Evolutionary conservation across 1,140 invertebrate species (phyloP).

Genomic region (Nymphalis io): DNA sequence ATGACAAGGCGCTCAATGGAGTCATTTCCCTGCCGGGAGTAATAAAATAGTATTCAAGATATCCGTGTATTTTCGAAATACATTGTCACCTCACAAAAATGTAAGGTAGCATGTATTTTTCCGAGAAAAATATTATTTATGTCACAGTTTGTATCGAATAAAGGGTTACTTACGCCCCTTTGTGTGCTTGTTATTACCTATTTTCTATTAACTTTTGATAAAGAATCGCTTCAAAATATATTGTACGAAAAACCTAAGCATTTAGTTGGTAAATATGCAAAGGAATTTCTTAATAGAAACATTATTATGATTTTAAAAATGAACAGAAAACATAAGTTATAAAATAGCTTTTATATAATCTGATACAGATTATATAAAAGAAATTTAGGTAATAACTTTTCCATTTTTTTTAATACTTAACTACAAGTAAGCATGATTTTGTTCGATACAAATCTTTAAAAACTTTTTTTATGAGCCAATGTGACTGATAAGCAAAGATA

Average conservation of each 20-base stretch:
- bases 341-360: too few relatives aligned
- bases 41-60: background rate
- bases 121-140: conserved; percentile 53
- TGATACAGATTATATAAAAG: too few relatives aligned
- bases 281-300: background rate
- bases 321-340: too few relatives aligned
- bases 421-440: too few relatives aligned
- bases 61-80: background rate
- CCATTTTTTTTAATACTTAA: too few relatives aligned
- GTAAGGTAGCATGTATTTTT: conserved; percentile 44
- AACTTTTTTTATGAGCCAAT: too few relatives aligned
- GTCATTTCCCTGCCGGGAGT: too few relatives aligned
- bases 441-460: too few relatives aligned
- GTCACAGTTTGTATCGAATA: conserved; percentile 46
- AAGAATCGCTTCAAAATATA: conserved; percentile 13
- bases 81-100: conserved; percentile 25
- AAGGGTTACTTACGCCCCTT: conserved; percentile 44
- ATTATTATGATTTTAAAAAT: background rate
- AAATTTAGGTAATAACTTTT: too few relatives aligned
- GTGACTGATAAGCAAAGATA: too few relatives aligned
- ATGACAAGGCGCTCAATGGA: too few relatives aligned
- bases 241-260: conserved; percentile 10
- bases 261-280: background rate
- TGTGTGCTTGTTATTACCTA: conserved; percentile 40
- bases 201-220: conserved; percentile 40